Evolutionary conservation across 2,797 vertebrate genomes (phyloP).

Genomic region (Lagodon rhomboides): DNA sequence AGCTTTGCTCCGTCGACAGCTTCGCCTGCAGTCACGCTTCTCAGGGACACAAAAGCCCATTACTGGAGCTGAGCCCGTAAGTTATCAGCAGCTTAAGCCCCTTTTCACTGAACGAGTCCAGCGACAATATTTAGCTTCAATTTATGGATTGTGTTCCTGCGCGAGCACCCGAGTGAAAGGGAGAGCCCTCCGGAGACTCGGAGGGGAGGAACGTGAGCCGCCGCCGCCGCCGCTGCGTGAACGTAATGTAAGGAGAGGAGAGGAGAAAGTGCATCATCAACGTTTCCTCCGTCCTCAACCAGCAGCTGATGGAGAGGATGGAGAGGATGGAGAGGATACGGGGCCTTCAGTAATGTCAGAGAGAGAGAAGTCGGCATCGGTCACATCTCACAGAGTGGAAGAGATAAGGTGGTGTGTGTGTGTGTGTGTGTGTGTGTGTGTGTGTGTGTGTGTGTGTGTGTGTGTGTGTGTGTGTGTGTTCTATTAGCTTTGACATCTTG

Average conservation of each 20-base stretch:
- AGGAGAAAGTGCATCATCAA: constrained; percentile 19
- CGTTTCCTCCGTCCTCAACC: constrained; percentile 10
- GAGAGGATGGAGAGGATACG: constrained; percentile 21
- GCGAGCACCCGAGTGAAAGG: constrained; percentile 34
- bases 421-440: constrained; percentile 6
- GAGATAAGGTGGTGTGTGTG: constrained; percentile 22
- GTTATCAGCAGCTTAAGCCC: constrained; percentile 73
- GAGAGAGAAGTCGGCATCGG: neutral
- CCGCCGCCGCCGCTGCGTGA: neutral
- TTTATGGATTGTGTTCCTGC: constrained; percentile 53
- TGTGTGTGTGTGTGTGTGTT: neutral
- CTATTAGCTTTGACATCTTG: constrained; percentile 56
- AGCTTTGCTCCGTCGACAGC: constrained; percentile 43
- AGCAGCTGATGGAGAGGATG: too few species aligned
- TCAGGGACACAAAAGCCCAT: constrained; percentile 80
- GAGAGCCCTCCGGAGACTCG: constrained; percentile 31
- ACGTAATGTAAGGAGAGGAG: neutral
- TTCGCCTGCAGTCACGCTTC: constrained; percentile 69
- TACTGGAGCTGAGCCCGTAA: constrained; percentile 73
- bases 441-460: constrained; percentile 1
- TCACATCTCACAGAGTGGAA: constrained; percentile 25
- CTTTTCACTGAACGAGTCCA: constrained; percentile 66
- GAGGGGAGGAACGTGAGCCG: neutral
- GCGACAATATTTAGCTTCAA: constrained; percentile 64
- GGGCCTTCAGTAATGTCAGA: neutral